phyloP scores from a whole-genome alignment of 2,888 invertebrate genomes.

The Polia nebulosa region DNA sequence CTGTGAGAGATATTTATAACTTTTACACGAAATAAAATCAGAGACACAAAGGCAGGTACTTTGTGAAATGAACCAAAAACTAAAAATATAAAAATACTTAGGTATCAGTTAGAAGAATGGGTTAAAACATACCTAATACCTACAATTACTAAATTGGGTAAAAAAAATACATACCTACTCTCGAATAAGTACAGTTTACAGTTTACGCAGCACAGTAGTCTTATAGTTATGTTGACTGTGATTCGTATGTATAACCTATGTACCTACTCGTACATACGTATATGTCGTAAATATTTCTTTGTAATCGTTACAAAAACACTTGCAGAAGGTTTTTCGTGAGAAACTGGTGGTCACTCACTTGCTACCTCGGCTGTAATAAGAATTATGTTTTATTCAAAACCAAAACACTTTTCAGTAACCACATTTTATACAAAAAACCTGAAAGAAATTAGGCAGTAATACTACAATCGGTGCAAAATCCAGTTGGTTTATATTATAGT shows the following conservation, averaged over 20 bases:
- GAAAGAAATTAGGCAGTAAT: background rate
- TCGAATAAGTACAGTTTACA: background rate
- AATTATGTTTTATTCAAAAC: conserved; percentile 3
- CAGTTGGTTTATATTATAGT: background rate
- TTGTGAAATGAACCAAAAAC: conserved; percentile 24
- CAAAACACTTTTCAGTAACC: background rate
- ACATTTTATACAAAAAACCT: background rate
- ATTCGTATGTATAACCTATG: background rate
- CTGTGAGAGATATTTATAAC: conserved; percentile 10
- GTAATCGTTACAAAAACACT: conserved; percentile 3
- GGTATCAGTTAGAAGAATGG: background rate
- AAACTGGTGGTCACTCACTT: background rate
- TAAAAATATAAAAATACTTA: conserved; percentile 9
- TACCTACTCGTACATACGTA: no score
- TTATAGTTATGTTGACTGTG: background rate
- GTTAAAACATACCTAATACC: conserved; percentile 7
- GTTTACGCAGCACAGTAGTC: background rate
- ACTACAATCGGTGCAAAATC: no score
- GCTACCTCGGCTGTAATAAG: background rate
- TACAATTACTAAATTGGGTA: background rate
- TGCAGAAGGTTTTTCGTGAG: background rate
- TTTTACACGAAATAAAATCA: conserved; percentile 6
- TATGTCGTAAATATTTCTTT: conserved; percentile 8
- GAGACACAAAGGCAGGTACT: conserved; percentile 28
- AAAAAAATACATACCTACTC: no score